Evolutionary conservation across 2,113 vertebrate species (phyloP), one percentile per base, ranked within the genome.

Genomic region (Pseudorhombus dupliciocellatus): DNA sequence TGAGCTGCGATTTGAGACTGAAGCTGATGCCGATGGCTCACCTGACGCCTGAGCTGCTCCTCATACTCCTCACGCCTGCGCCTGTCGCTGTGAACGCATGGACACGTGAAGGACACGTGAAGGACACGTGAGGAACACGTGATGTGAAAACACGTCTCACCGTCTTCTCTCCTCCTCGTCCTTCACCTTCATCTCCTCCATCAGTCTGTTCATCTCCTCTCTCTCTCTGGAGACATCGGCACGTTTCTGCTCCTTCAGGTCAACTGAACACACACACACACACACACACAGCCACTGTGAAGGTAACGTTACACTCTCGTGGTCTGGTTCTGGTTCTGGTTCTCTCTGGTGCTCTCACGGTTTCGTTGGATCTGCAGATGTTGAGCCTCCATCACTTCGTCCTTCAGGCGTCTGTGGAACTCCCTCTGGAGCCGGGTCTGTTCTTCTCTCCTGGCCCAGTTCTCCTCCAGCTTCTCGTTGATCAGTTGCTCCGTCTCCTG

Each of bases 351-450:
- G 58, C 94, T 94, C 91, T 70, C n/a, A 98, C 97, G 1, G 75
- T 95, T 96, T 77, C 95, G 93, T 73, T 95, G 90, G 42, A 97
- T 68, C 90, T 99, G 97, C 66, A 91, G 61, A 5, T 79, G 85
- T 0, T 94, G 92, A 0, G 93, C 90, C 10, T 91, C 89, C 92
- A 95, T 62, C 18, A 97, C 94, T 0, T 97, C 94, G 58, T 86
- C 83, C 91, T 94, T 83, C 0, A 97, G 93, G 10, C 91, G 84
- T 62, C 91, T 83, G 30, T 93, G 90, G 11, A 94, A 95, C 57
- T 94, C 92, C 51, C 87, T 91, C 73, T 94, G 88, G 24, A 82
- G 56, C 0, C 50, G 89, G 54, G 77, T 77, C 64, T 92, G 84
- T 73, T 93, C 80, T 0, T 88, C 90, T 59, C 88, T 88, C 74